Evolutionary conservation across 2,888 invertebrate species (phyloP).

Genomic region (Hirtodrosophila duncani): DNA sequence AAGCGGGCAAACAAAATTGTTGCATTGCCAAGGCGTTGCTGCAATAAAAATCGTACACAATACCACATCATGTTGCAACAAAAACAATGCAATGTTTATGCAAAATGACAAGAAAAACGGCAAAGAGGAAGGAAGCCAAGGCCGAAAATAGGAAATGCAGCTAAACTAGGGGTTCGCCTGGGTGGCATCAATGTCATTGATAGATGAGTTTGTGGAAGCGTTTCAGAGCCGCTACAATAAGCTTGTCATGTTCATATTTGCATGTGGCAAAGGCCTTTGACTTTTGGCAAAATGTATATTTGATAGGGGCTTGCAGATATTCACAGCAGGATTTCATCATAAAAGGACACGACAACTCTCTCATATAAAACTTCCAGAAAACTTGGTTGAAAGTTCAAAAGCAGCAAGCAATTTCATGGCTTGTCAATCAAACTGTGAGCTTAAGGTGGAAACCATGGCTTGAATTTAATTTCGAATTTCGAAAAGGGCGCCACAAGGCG

Average conservation of each 20-base stretch:
- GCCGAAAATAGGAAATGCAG: constrained; percentile 57
- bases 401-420: constrained; percentile 65
- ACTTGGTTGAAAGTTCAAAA: constrained; percentile 3
- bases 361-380: no score
- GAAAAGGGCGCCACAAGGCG: constrained; percentile 44
- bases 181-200: constrained; percentile 21
- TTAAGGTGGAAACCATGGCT: constrained; percentile 13
- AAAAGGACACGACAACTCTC: neutral
- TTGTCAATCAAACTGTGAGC: constrained; percentile 68
- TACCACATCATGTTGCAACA: no score
- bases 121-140: constrained; percentile 54
- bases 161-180: constrained; percentile 27
- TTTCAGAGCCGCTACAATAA: neutral
- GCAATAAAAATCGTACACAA: constrained; percentile 11
- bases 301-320: neutral
- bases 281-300: neutral
- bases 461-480: neutral
- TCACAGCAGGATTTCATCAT: neutral
- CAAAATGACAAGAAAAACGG: constrained; percentile 33
- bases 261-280: constrained; percentile 11
- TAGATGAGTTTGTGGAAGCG: constrained; percentile 1
- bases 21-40: constrained; percentile 26
- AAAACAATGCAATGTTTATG: constrained; percentile 48
- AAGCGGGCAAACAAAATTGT: constrained; percentile 38
- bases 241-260: constrained; percentile 4